Evolutionary conservation across 2,797 vertebrate species (phyloP).

Genomic region (Spatula clypeata): DNA sequence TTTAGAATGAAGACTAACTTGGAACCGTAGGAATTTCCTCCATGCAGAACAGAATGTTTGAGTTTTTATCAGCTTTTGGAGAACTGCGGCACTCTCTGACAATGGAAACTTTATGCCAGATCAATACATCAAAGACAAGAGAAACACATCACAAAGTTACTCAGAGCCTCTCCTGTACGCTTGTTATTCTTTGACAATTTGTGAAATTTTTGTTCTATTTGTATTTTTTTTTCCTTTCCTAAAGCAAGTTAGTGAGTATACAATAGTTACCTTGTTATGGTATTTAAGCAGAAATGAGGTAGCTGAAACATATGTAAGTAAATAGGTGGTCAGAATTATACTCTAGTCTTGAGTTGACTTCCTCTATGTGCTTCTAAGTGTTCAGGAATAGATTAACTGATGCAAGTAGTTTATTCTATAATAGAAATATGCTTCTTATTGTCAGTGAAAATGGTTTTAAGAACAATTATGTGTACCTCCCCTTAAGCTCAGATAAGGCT

Average conservation of each 20-base stretch:
- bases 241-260: not conserved
- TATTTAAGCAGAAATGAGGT: not conserved
- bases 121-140: not conserved
- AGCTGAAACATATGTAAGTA: not conserved
- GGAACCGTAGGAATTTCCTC: not conserved
- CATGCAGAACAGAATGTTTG: not conserved
- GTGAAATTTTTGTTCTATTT: not conserved
- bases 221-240: not conserved
- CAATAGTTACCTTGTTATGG: not conserved
- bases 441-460: not conserved
- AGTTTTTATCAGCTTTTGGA: not conserved
- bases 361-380: not conserved
- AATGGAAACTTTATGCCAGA: not conserved
- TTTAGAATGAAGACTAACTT: conserved; percentile 11
- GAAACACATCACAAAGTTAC: not conserved
- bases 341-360: not conserved
- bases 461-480: not conserved
- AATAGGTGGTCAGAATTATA: not conserved
- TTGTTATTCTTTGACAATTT: not conserved
- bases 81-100: not conserved
- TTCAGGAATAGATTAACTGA: not conserved
- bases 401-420: not conserved
- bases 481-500: not conserved
- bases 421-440: not conserved
- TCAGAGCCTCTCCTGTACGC: not conserved